Base-by-base conservation (phyloP, 1,140 invertebrate species). In the Littorina saxatilis region DNA sequence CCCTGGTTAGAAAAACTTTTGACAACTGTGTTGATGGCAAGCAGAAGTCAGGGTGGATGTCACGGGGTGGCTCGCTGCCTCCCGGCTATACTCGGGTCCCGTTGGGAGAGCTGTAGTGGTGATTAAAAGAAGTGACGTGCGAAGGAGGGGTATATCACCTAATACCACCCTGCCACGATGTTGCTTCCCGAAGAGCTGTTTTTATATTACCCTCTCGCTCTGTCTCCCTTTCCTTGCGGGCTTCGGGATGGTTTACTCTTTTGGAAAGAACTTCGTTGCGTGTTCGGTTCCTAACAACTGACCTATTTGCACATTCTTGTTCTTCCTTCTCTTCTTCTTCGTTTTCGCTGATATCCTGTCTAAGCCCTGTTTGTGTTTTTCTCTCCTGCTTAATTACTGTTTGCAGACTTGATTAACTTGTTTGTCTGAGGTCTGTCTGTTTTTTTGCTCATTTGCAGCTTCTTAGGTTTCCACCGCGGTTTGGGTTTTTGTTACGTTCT, bases 121-220 rank as follows among this genome's bases (percentile, higher is more conserved):
- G 13, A 37, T 32, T 68, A 35, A 39, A n/a, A n/a, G 3, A 43
- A 27, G 3, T 73, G 70, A 43, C 75, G 75, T 63, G 75, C 55
- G 50, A 77, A 77, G 50, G 32, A 77, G 17, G 35, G 75, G n/a
- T 77, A 77, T 23, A 55, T 76, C 39, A 37, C 32, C 20, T 39
- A 37, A 66, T 50, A 75, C 9, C 72, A 75, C 40, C 37, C 13
- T 75, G 29, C 32, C 11, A 43, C 35, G n/a, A 11, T 23, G 13
- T 35, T 75, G 1, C 72, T 3, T 20, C 43, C 50, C 29, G 3
- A 32, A 15, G 17, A 35, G n/a, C 23, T 5, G 17, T 61, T 76
- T 58, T 77, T 35, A 35, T 75, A 23, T 70, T 29, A 23, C 39
- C 39, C 27, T 32, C 5, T 32, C 35, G 20, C 37, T 73, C 29